Conservation (phyloP, 1,140 invertebrate genomes). For the Heliconius melpomene region DNA sequence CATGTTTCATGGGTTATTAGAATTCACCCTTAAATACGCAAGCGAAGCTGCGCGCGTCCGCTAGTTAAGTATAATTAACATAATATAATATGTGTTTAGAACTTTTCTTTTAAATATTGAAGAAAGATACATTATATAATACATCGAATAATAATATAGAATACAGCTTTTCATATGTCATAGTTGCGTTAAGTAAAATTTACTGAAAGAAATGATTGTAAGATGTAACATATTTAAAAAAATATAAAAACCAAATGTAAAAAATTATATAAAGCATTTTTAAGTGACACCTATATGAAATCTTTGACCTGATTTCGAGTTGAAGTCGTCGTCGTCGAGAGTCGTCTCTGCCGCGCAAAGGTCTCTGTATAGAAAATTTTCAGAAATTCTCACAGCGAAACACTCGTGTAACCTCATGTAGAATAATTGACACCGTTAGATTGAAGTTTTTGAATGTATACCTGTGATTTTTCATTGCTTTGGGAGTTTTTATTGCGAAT, state of each 20-base stretch:
- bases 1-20: too few species aligned
- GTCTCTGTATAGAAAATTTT: not conserved
- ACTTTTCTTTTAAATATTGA: too few species aligned
- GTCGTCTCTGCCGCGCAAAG: not conserved
- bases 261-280: not conserved
- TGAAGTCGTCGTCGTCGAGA: too few species aligned
- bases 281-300: not conserved
- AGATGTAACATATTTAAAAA: not conserved
- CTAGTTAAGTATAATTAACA: too few species aligned
- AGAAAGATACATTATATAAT: too few species aligned
- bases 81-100: too few species aligned
- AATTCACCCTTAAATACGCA: too few species aligned
- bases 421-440: constrained; percentile 3
- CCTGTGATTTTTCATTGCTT: not conserved
- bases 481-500: not conserved
- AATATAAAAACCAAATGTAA: not conserved
- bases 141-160: too few species aligned
- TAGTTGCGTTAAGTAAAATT: not conserved
- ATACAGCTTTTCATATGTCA: not conserved
- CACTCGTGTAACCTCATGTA: not conserved
- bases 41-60: too few species aligned
- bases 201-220: not conserved
- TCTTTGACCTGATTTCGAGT: constrained; percentile 1
- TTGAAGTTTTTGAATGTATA: not conserved
- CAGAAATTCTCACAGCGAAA: constrained; percentile 5